These are phyloP conservation scores for Drosophila cardini DNA, from an alignment of 1,140 invertebrate genomes.

Conservation along the genomic window DNA sequence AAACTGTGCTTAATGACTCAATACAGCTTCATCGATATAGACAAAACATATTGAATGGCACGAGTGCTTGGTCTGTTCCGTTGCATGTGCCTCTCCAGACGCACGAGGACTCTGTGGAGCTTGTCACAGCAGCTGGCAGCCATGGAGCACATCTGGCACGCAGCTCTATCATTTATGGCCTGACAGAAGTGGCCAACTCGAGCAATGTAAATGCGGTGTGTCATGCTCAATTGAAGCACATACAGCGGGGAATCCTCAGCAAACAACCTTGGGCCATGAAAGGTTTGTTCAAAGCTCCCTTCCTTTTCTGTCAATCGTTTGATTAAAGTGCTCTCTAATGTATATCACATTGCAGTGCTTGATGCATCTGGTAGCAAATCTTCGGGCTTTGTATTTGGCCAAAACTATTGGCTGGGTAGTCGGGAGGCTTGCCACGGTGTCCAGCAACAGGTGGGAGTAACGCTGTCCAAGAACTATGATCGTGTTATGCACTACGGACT, in stretches of 20 bases:
- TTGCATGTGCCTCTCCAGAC: background rate
- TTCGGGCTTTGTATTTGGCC: conserved; percentile 79
- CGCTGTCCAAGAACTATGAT: conserved; percentile 71
- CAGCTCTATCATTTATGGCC: conserved; percentile 73
- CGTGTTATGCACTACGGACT: conserved; percentile 76
- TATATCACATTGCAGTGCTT: conserved; percentile 56
- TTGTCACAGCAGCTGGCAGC: background rate
- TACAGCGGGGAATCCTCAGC: conserved; percentile 67
- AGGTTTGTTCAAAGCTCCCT: conserved; percentile 54
- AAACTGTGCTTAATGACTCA: conserved; percentile 42
- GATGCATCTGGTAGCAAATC: conserved; percentile 79
- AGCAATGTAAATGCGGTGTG: conserved; percentile 70
- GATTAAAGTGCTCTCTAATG: background rate
- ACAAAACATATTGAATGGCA: conserved; percentile 44
- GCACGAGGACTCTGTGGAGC: conserved; percentile 9
- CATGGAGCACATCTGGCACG: conserved; percentile 41
- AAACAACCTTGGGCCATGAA: conserved; percentile 84
- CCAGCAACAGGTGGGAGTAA: conserved; percentile 64
- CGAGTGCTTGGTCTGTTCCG: conserved; percentile 24
- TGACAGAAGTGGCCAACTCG: conserved; percentile 65
- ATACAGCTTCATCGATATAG: conserved; percentile 14
- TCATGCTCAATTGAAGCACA: conserved; percentile 64
- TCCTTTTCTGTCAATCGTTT: background rate
- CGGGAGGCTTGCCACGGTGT: conserved; percentile 65
- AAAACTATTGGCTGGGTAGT: conserved; percentile 84